These are phyloP conservation scores for Amphilophus citrinellus DNA, from an alignment of 2,113 vertebrate genomes.

Conservation along the genomic window DNA sequence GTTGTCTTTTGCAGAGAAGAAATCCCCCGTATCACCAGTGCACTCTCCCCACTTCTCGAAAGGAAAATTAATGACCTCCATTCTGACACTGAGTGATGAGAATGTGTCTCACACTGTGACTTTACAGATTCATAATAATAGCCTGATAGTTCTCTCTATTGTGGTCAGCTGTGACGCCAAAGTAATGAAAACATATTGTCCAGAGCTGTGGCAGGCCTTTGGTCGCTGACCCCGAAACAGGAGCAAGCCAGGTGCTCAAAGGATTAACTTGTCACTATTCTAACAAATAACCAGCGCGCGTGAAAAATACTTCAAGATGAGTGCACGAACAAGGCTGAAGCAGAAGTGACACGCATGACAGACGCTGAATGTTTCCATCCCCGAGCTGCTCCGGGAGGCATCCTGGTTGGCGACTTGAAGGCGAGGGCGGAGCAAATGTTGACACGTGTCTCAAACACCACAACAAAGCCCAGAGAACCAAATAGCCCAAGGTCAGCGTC, in stretches of 20 bases:
- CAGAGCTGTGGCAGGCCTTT: slow-evolving; percentile 28
- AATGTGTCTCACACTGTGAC: slow-evolving; percentile 27
- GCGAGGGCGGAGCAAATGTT: slow-evolving; percentile 37
- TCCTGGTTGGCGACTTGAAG: slow-evolving; percentile 24
- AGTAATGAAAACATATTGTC: slow-evolving; percentile 56
- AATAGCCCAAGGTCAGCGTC: slow-evolving; percentile 67
- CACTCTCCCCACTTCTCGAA: slow-evolving; percentile 4
- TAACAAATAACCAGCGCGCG: slow-evolving; percentile 60
- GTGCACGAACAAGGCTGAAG: slow-evolving; percentile 29
- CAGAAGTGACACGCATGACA: slow-evolving; percentile 64
- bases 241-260: slow-evolving; percentile 66
- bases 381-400: slow-evolving; percentile 22
- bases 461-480: slow-evolving; percentile 72
- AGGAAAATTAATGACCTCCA: slow-evolving; percentile 47
- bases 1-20: slow-evolving; percentile 36
- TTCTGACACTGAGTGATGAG: slow-evolving; percentile 52
- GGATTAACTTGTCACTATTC: slow-evolving; percentile 66
- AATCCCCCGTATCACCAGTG: slow-evolving; percentile 19
- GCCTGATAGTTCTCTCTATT: slow-evolving; percentile 27
- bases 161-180: slow-evolving; percentile 35
- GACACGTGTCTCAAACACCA: slow-evolving; percentile 74
- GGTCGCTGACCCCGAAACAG: slow-evolving; percentile 55
- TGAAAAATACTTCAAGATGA: slow-evolving; percentile 69
- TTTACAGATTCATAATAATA: slow-evolving; percentile 29
- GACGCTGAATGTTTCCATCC: slow-evolving; percentile 59